Percentiles rank a stretch among this genome's conserved stretches.
Evolutionary conservation across 2,113 vertebrate species (phyloP).

Genomic region (Dunckerocampus dactyliophorus): DNA sequence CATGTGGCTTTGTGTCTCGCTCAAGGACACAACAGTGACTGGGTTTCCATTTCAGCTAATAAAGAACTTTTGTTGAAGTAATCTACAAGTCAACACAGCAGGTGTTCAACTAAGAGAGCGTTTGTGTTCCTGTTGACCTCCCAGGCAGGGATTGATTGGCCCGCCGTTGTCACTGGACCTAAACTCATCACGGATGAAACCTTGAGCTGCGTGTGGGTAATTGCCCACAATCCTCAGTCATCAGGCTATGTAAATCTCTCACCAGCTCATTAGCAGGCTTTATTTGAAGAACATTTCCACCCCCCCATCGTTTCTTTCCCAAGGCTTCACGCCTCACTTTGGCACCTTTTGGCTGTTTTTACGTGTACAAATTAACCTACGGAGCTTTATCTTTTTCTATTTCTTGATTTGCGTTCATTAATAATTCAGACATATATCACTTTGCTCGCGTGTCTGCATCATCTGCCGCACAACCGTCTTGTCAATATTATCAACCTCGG

Average conservation of each 20-base stretch:
- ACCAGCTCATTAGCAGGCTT: constrained; percentile 48
- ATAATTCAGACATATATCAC: constrained; percentile 43
- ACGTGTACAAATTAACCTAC: not conserved
- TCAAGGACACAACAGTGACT: too few relatives aligned
- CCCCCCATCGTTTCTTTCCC: constrained; percentile 16
- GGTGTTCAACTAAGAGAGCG: constrained; percentile 24
- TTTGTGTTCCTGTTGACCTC: constrained; percentile 34
- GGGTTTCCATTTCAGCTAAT: not conserved
- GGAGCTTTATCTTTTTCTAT: not conserved
- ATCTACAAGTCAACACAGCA: constrained; percentile 36
- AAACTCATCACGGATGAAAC: constrained; percentile 53
- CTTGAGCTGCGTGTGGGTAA: constrained; percentile 47
- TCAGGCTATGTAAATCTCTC: constrained; percentile 48
- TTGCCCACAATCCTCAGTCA: constrained; percentile 62
- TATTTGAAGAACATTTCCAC: constrained; percentile 50
- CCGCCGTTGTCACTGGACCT: constrained; percentile 46
- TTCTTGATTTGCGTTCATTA: constrained; percentile 4
- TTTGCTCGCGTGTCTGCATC: constrained; percentile 44
- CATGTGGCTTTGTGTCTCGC: too few relatives aligned
- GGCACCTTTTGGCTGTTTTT: constrained; percentile 35
- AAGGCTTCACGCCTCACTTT: constrained; percentile 23
- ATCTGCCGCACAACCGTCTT: constrained; percentile 45
- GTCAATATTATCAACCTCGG: constrained; percentile 65
- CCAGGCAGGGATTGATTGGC: constrained; percentile 33
- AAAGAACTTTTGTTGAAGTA: not conserved